A percentile compares a stretch with the other conserved stretches of the same genome.
phyloP scores from a whole-genome alignment of 2,888 invertebrate genomes.

The Ectropis crepuscularia region DNA sequence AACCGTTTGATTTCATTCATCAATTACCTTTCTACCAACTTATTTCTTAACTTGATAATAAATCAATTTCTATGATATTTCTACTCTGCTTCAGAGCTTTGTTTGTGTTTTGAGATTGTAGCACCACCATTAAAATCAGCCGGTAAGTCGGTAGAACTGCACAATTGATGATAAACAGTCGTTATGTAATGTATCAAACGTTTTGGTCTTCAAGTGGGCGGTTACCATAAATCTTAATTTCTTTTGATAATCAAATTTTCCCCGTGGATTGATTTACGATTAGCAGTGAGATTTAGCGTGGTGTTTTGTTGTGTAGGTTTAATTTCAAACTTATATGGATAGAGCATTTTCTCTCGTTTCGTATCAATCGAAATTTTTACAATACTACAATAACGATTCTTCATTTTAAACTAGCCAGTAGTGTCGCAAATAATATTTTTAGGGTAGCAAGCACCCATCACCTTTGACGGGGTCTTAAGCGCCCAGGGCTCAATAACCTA shows the following conservation, averaged over 20 bases:
- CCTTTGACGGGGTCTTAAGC: too few species aligned
- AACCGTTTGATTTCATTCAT: slow-evolving; percentile 52
- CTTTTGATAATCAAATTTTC: slow-evolving; percentile 40
- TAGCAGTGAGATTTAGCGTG: slow-evolving; percentile 18
- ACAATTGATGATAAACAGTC: slow-evolving; percentile 43
- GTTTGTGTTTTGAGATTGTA: background rate
- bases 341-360: background rate
- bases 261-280: slow-evolving; percentile 40
- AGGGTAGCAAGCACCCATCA: too few species aligned
- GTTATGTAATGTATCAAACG: slow-evolving; percentile 44
- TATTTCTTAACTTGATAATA: background rate
- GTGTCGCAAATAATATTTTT: too few species aligned
- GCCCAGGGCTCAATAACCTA: too few species aligned
- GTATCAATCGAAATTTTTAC: background rate
- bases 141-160: background rate
- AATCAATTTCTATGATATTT: background rate
- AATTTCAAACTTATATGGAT: slow-evolving; percentile 12
- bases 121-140: background rate
- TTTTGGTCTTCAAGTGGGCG: slow-evolving; percentile 36
- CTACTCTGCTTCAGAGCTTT: background rate
- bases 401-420: too few species aligned
- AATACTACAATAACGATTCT: too few species aligned
- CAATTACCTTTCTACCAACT: slow-evolving; percentile 43
- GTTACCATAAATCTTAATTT: slow-evolving; percentile 41
- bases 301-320: slow-evolving; percentile 1